Base-by-base conservation (phyloP, 2,888 invertebrate genomes). In the Aphodius sticticus region DNA sequence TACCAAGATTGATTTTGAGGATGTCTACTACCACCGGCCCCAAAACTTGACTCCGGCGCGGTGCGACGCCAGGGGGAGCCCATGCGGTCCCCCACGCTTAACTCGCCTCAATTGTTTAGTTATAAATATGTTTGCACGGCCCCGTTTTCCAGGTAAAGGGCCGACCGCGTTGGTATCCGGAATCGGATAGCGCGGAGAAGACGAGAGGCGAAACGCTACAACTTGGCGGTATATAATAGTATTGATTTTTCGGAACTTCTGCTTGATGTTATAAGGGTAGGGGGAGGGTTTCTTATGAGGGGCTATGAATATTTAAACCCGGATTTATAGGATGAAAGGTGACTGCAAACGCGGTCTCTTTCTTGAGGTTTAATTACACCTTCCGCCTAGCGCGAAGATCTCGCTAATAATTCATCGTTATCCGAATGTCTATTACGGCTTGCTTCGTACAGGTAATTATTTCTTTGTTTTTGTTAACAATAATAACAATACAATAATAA, bases 41-140 rank as follows among this genome's bases (percentile, higher is more conserved):
- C 53, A 7, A 53, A 53, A 53, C 53, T 53, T 53, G 53, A 53
- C 53, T 53, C 9, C 53, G 53, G 26, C 26, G 26, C 26, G 26
- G 26, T 26, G 26, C 2, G 53, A 53, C 53, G 7, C 53, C 53
- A 53, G 53, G 9, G 53, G 12, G 12, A 9, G 12, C 9, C 53
- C 9, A 53, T 7, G 53, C 53, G 53, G 9, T 53, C 53, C 53
- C 12, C 12, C 53, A 9, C 53, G 9, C 53, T 53, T 53, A 53
- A 53, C 53, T 53, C 53, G 53, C 53, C 53, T 53, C 53, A 53
- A 53, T 53, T 53, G 53, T 53, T 53, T 53, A 53, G 53, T 53
- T 53, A 53, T 53, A 53, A 53, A 53, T 53, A 53, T 53, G 53
- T 53, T 53, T 53, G 53, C 53, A 53, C 53, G 53, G 53, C 53